These are phyloP conservation scores for Lipophrys pholis DNA, from an alignment of 2,113 vertebrate species.

Conservation along the genomic window DNA sequence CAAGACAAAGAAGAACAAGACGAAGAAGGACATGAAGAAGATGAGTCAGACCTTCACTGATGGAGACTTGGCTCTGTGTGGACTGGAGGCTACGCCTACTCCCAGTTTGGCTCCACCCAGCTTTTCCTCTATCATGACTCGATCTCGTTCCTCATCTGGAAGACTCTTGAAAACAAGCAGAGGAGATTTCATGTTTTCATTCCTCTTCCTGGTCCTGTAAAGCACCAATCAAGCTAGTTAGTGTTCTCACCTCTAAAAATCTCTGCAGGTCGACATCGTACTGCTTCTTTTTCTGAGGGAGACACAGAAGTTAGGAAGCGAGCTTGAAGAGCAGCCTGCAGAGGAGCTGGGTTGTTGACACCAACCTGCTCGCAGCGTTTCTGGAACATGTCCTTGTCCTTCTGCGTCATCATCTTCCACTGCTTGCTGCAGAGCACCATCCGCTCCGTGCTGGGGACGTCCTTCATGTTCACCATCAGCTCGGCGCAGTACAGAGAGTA, in stretches of 20 bases:
- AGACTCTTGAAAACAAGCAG: conserved; percentile 73
- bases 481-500: conserved; percentile 87
- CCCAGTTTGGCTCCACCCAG: conserved; percentile 70
- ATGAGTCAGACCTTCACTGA: conserved; percentile 69
- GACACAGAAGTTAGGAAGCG: neutral
- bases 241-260: conserved; percentile 80
- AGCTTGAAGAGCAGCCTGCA: neutral
- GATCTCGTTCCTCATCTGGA: conserved; percentile 83
- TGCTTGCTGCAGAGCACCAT: conserved; percentile 88
- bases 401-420: conserved; percentile 87
- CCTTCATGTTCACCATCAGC: conserved; percentile 89
- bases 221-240: too few relatives aligned
- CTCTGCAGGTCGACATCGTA: conserved; percentile 84
- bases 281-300: conserved; percentile 85
- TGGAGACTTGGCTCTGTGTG: conserved; percentile 78
- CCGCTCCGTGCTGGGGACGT: conserved; percentile 85
- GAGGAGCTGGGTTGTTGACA: fast-evolving
- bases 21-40: too few relatives aligned
- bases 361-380: conserved; percentile 86
- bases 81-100: conserved; percentile 57
- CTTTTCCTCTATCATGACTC: conserved; percentile 82
- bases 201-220: neutral
- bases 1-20: too few relatives aligned
- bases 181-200: neutral
- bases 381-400: conserved; percentile 87